Conservation (phyloP, 2,888 invertebrate species). For the Spicauda simplicius region DNA sequence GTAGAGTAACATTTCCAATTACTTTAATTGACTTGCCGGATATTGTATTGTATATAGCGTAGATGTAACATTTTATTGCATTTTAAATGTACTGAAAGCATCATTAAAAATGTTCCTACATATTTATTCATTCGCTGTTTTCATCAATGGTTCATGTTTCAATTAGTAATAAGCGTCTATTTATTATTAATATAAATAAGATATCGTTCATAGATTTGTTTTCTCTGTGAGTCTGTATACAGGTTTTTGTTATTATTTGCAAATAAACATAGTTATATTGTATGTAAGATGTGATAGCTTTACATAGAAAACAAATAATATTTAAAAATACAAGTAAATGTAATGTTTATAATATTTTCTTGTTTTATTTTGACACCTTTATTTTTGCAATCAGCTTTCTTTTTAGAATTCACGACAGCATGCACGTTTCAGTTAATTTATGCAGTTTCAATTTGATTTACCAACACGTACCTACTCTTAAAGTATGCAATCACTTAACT, state of each 20-base stretch:
- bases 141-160: slow-evolving; percentile 48
- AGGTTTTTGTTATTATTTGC: slow-evolving; percentile 75
- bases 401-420: slow-evolving; percentile 60
- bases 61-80: slow-evolving; percentile 53
- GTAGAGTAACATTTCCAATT: slow-evolving; percentile 50
- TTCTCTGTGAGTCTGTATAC: slow-evolving; percentile 73
- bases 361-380: slow-evolving; percentile 76
- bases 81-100: slow-evolving; percentile 58
- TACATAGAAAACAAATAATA: slow-evolving; percentile 79
- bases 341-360: slow-evolving; percentile 67
- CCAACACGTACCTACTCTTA: too few relatives aligned
- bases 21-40: slow-evolving; percentile 64
- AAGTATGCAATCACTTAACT: too few relatives aligned
- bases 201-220: slow-evolving; percentile 60
- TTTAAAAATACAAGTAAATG: slow-evolving; percentile 76
- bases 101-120: slow-evolving; percentile 73
- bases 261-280: slow-evolving; percentile 62
- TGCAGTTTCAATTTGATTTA: too few relatives aligned
- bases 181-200: slow-evolving; percentile 68
- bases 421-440: slow-evolving; percentile 46
- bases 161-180: slow-evolving; percentile 65
- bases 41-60: slow-evolving; percentile 57
- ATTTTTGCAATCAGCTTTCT: slow-evolving; percentile 57
- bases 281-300: slow-evolving; percentile 83
- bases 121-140: slow-evolving; percentile 53